Base-by-base conservation (phyloP, 1,140 invertebrate genomes). In the Anoplolepis gracilipes region DNA sequence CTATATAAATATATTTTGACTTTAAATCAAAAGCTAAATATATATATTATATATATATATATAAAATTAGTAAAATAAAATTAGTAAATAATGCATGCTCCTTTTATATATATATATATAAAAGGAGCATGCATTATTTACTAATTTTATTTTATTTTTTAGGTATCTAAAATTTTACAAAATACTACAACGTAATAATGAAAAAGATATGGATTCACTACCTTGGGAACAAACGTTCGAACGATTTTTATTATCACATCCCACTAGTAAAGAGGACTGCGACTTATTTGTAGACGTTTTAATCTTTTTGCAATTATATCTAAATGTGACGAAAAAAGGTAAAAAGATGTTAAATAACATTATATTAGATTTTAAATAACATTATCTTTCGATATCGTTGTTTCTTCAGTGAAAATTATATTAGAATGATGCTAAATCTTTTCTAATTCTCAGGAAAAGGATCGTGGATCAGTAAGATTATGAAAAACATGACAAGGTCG, bases 171-270 rank as follows among this genome's bases (percentile, higher is more conserved):
- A 92, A 73, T 87, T 93, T 22, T 92, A 90, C 67, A 91, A 92
- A 53, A 88, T 91, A 59, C 55, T 92, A 6, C 81, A 88, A 33
- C 88, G 84, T 30, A 88, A 91, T n/a, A 85, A 92, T 53, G 87
- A 88, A 6, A 87, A 93, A 46, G 93, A 95, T 78, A 94, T 96
- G 67, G 91, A 92, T 19, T 89, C 91, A 49, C 93, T 97, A 77
- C 95, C 96, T 22, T 97, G 96, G 97, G 95, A 95, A 86, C 93
- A 95, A 79, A 95, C 95, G 16, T 96, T 96, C 25, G 90, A 93
- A 25, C 94, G 96, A 55, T 97, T 96, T 91, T 92, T 97, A 39
- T 92, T 93, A 53, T 95, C 96, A 1, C 94, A 96, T 61, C 97
- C 96, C 0, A 95, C 96, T 0, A 96, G 95, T 65, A 92, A 95